phyloP scores from a whole-genome alignment of 2,113 vertebrate species.

The Dunckerocampus dactyliophorus region DNA sequence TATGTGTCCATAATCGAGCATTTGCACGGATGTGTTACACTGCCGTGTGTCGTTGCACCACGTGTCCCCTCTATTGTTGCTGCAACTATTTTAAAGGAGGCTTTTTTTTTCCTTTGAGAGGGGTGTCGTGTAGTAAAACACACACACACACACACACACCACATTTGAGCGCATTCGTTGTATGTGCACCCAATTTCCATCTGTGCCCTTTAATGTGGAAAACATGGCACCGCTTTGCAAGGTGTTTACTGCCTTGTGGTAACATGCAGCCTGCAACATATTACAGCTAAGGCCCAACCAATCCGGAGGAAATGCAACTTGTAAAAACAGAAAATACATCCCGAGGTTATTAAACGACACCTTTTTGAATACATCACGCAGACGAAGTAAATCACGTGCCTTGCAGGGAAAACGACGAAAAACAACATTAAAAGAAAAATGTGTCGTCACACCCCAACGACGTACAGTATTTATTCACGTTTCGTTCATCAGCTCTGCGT shows the following conservation, averaged over 20 bases:
- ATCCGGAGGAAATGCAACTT: background rate
- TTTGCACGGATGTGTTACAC: conserved; percentile 70
- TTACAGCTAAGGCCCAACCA: background rate
- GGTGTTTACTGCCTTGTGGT: background rate
- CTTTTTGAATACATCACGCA: too few relatives aligned
- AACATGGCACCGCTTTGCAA: background rate
- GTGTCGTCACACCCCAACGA: too few relatives aligned
- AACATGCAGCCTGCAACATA: background rate
- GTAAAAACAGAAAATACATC: background rate
- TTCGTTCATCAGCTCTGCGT: too few relatives aligned
- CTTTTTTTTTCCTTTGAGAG: background rate
- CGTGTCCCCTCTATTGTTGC: conserved; percentile 56
- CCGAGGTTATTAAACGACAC: too few relatives aligned
- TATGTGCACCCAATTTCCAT: background rate
- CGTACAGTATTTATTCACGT: too few relatives aligned
- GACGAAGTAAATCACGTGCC: too few relatives aligned
- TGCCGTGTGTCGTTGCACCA: conserved; percentile 45
- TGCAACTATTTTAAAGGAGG: conserved; percentile 36
- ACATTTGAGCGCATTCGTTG: background rate
- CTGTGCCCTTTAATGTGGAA: background rate
- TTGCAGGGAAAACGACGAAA: too few relatives aligned
- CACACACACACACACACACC: background rate
- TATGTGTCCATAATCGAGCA: conserved; percentile 57
- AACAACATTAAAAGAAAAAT: too few relatives aligned
- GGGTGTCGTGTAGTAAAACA: background rate